phyloP scores from a whole-genome alignment of 2,888 invertebrate genomes.

The Ophion slaviceki region DNA sequence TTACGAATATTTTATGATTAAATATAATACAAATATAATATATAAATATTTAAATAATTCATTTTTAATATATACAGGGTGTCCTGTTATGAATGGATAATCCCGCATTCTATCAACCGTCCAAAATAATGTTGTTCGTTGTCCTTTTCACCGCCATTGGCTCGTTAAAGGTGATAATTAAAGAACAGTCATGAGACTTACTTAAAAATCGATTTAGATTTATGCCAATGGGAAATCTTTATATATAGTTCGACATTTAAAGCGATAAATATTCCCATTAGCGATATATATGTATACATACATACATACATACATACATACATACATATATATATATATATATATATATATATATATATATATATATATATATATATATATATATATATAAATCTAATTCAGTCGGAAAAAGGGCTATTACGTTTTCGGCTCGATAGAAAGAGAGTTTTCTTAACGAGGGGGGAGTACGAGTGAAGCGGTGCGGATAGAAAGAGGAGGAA shows the following conservation, averaged over 20 bases:
- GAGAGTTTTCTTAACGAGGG: constrained; percentile 53
- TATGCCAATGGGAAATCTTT: not conserved
- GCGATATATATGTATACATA: not conserved
- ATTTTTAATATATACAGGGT: too few species aligned
- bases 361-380: not conserved
- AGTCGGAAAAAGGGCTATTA: constrained; percentile 39
- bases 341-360: not conserved
- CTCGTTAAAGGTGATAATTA: not conserved
- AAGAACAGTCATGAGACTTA: not conserved
- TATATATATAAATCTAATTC: not conserved
- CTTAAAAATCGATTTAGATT: not conserved
- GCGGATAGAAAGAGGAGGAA: constrained; percentile 57
- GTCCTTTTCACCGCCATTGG: not conserved
- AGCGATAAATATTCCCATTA: not conserved
- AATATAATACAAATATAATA: too few species aligned
- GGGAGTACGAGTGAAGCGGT: constrained; percentile 11
- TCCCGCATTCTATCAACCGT: too few species aligned
- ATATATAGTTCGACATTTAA: not conserved
- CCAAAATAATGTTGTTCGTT: not conserved
- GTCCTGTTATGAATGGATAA: too few species aligned
- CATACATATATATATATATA: not conserved
- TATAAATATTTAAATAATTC: too few species aligned
- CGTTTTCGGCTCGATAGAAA: constrained; percentile 15
- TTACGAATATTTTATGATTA: too few species aligned
- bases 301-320: too few species aligned